Base-by-base conservation (phyloP, 2,888 invertebrate genomes). In the Oxytorus armatus region DNA sequence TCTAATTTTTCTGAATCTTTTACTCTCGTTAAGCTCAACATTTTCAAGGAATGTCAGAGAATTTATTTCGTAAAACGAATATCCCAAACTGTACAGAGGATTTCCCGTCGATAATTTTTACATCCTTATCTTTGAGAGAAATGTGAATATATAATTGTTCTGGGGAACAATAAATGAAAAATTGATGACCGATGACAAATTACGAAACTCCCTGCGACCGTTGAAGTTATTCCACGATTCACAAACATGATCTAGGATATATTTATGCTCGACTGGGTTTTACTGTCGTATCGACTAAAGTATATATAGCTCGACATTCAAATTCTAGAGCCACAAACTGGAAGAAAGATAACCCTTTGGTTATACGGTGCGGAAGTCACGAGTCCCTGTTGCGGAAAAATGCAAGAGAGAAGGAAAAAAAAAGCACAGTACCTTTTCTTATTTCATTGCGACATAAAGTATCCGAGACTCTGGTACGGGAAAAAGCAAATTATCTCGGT, bases 291-390 rank as follows among this genome's bases (percentile, higher is more conserved):
- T 75, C 74, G 49, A 53, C 23, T 33, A 18, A 25, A 44, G 14
- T n/a, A 16, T 25, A 33, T 14, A 51, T 53, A 44, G 42, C 29
- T 44, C 47, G 66, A 39, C 63, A 74, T 79, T 70, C 63, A 74
- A 79, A 68, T 74, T 69, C 36, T 39, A 36, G 55, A 39, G 63
- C 49, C 65, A 63, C 57, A 57, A 75, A 65, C 42, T 51, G 74
- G 75, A 65, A 79, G 65, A 69, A 49, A 57, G 75, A 74, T 75
- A 75, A 75, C 75, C 55, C 74, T 65, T 49, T 18, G 63, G 74
- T 79, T 75, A 75, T 75, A 79, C 74, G 70, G 39, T 47, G 51
- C 51, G 75, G 68, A 79, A 79, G 63, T 65, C 74, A 65, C 18
- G 49, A 29, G 65, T 25, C 51, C 33, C 63, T 10, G 57, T 59